Evolutionary conservation across 1,140 invertebrate genomes (phyloP), one percentile per base, ranked within the genome.

Genomic region (Macrobrachium nipponense): DNA sequence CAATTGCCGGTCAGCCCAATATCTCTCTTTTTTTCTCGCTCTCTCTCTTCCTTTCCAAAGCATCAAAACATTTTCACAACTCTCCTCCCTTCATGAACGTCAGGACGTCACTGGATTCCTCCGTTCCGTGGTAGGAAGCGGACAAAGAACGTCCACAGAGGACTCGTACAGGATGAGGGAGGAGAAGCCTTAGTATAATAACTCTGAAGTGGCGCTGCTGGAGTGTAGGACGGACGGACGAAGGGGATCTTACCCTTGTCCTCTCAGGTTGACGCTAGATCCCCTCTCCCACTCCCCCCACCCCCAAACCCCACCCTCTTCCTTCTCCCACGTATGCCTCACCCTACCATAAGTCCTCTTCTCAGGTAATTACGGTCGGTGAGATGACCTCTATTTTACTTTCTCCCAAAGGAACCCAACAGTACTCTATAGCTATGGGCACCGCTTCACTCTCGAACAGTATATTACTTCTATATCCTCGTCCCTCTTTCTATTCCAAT

Each of bases 301-400:
- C 68, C 68, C 68, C 8, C 10, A 6, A n/a, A n/a, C n/a, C n/a
- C n/a, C n/a, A n/a, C n/a, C n/a, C n/a, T n/a, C n/a, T 10, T 11
- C 68, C 68, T 43, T 43, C 11, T n/a, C 66, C 68, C 68, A 5
- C 68, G 5, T 70, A 15, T 70, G 68, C 68, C 68, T 70, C 68
- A 23, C 36, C 68, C 68, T 12, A 51, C 51, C 51, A 51, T 51
- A 51, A 51, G 68, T 43, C 68, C 68, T 43, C 14, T 36, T 27
- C 36, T 59, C 82, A 83, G 82, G 82, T 83, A 83, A 83, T 83
- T 61, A 61, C 73, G 82, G 72, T 73, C 60, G 23, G 36, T 60
- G 82, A 73, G 60, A 64, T 83, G 82, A 83, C 82, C 82, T 83
- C 82, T 83, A 83, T 43, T 77, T 83, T 77, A 83, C 82, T 83